Conservation (phyloP, 1,140 invertebrate genomes). For the Arctopsyche grandis region DNA sequence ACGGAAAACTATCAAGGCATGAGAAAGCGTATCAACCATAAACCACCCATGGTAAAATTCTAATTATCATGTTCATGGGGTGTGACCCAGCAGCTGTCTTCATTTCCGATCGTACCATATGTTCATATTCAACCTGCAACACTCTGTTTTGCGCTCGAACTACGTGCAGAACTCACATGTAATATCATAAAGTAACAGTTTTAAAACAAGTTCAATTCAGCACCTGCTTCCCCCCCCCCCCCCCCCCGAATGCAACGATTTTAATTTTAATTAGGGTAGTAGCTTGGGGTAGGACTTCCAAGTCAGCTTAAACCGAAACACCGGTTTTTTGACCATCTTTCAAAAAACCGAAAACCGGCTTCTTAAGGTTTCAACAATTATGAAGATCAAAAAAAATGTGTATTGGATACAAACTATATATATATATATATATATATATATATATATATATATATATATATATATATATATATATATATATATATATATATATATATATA, state of each 20-base stretch:
- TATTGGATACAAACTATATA: no score
- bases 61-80: background rate
- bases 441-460: no score
- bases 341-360: no score
- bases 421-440: no score
- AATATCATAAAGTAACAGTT: background rate
- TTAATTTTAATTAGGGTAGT: background rate
- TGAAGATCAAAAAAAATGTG: no score
- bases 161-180: no score
- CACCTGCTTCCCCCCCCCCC: background rate
- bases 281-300: background rate
- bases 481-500: no score
- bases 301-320: no score
- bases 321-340: no score
- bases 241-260: background rate
- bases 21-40: background rate
- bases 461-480: no score
- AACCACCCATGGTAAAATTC: background rate
- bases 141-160: no score
- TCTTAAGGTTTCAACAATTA: no score
- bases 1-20: background rate
- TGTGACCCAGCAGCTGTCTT: background rate
- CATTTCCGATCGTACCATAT: background rate
- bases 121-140: background rate
- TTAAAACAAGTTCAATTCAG: background rate